Evolutionary conservation across 2,113 vertebrate genomes (phyloP).

Genomic region (Coptodon rendalli): DNA sequence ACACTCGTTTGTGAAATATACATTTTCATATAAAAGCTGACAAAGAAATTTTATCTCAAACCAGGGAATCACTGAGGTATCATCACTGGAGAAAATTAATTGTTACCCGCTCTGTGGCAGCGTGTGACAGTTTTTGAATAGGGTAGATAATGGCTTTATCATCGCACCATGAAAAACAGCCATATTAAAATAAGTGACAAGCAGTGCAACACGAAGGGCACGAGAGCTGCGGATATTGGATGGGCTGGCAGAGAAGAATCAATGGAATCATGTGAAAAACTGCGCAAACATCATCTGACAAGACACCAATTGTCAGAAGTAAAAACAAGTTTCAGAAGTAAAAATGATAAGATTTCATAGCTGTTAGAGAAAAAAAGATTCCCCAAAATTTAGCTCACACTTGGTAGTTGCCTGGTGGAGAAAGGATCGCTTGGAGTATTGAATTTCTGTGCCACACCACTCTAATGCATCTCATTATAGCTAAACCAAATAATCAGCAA

Average conservation of each 20-base stretch:
- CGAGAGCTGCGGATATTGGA: not conserved
- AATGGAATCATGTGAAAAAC: slow-evolving; percentile 7
- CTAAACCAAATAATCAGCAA: not conserved
- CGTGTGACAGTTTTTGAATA: slow-evolving; percentile 49
- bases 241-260: not conserved
- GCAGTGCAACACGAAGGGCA: slow-evolving; percentile 18
- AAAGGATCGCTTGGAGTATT: not conserved
- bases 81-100: slow-evolving; percentile 57
- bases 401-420: not conserved
- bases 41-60: slow-evolving; percentile 49
- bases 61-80: not conserved
- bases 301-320: not conserved
- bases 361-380: not conserved
- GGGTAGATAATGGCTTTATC: slow-evolving; percentile 62
- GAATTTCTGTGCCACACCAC: slow-evolving; percentile 6
- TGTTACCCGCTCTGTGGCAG: slow-evolving; percentile 21
- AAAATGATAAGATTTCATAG: slow-evolving; percentile 2
- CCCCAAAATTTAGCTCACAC: not conserved
- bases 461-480: slow-evolving; percentile 28
- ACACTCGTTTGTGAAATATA: slow-evolving; percentile 29
- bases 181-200: slow-evolving; percentile 40
- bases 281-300: slow-evolving; percentile 1
- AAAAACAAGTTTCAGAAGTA: not conserved
- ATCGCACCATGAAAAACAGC: slow-evolving; percentile 30
- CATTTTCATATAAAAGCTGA: slow-evolving; percentile 50